These are phyloP conservation scores for Cantharis flavilabris DNA, from an alignment of 2,888 invertebrate genomes.

Conservation along the genomic window DNA sequence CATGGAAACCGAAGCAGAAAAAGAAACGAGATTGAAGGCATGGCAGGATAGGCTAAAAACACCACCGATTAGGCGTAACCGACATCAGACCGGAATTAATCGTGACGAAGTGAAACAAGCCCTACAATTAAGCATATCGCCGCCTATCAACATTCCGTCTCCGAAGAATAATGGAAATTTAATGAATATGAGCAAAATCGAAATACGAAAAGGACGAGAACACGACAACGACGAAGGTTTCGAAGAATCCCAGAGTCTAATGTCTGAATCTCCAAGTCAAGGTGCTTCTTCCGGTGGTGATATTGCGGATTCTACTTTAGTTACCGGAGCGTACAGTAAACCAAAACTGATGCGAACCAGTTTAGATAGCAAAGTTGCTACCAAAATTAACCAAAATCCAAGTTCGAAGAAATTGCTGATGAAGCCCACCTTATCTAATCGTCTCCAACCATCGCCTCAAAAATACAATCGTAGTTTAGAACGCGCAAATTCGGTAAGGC, in stretches of 20 bases:
- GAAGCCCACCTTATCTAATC: slow-evolving; percentile 9
- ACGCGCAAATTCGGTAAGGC: slow-evolving; percentile 41
- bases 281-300: slow-evolving; percentile 76
- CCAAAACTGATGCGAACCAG: slow-evolving; percentile 14
- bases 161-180: background rate
- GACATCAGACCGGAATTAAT: slow-evolving; percentile 72
- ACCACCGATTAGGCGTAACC: slow-evolving; percentile 53
- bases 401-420: slow-evolving; percentile 14
- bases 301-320: slow-evolving; percentile 50
- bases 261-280: slow-evolving; percentile 84
- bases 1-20: slow-evolving; percentile 58
- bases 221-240: slow-evolving; percentile 89
- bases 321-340: slow-evolving; percentile 38
- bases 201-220: slow-evolving; percentile 56
- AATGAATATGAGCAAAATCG: slow-evolving; percentile 35
- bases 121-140: slow-evolving; percentile 54
- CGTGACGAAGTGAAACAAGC: slow-evolving; percentile 73
- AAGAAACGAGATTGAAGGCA: slow-evolving; percentile 65
- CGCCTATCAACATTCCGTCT: slow-evolving; percentile 32
- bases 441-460: slow-evolving; percentile 42
- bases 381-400: slow-evolving; percentile 4
- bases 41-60: slow-evolving; percentile 73
- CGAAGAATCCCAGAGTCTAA: slow-evolving; percentile 86
- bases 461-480: slow-evolving; percentile 43
- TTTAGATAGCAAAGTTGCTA: slow-evolving; percentile 27